phyloP scores from a whole-genome alignment of 2,888 invertebrate genomes.

The Prosapia bicincta region DNA sequence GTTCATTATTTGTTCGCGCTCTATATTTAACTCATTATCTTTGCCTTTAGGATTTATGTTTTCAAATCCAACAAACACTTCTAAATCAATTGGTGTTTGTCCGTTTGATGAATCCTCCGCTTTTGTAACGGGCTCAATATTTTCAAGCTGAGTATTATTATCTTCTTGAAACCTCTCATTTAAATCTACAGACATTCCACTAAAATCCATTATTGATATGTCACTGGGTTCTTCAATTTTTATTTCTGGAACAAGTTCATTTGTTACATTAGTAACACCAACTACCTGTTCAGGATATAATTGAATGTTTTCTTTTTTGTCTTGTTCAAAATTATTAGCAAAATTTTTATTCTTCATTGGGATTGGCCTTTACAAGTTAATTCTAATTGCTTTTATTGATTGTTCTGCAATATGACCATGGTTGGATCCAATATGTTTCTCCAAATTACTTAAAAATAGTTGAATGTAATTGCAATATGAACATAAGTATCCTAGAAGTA shows the following conservation, averaged over 20 bases:
- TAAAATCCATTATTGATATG: not conserved
- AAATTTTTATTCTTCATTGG: not conserved
- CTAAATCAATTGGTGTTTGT: not conserved
- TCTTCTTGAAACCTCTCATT: too few relatives aligned
- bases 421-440: conserved; percentile 50
- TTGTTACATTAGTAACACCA: not conserved
- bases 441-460: conserved; percentile 56
- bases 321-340: not conserved
- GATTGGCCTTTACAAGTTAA: not conserved
- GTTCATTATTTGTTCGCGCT: not conserved
- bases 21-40: not conserved
- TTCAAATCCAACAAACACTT: not conserved
- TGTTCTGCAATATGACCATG: conserved; percentile 5
- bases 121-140: not conserved
- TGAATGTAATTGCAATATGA: conserved; percentile 71
- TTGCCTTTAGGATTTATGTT: not conserved
- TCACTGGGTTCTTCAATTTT: not conserved
- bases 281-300: not conserved
- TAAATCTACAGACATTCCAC: too few relatives aligned
- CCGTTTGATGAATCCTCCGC: not conserved
- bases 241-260: not conserved
- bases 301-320: not conserved
- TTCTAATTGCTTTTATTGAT: not conserved
- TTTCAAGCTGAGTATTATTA: too few relatives aligned
- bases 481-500: conserved; percentile 58